Evolutionary conservation across 2,797 vertebrate species (phyloP), one percentile per base, ranked within the genome.

Genomic region (Bovichtus variegatus): DNA sequence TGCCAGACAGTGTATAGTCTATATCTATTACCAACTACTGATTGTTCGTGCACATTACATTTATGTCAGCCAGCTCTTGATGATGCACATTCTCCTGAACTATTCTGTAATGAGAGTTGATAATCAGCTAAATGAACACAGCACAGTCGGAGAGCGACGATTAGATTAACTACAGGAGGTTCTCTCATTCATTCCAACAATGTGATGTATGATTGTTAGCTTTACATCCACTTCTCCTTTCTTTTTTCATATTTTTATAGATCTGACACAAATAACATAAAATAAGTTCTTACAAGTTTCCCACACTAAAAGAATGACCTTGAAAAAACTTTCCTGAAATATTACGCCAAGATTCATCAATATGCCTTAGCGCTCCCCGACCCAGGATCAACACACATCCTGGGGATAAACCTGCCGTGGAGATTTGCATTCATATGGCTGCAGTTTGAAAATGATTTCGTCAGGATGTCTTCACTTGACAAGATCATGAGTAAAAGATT

Each of bases 401-500:
- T 9, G 13, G 38, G 62, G 82, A 78, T 77, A 71, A 84, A 84
- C 57, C 54, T 27, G 11, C 2, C 1, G 49, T 36, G 46, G 65
- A 86, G 63, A 82, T 85, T 83, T 85, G 53, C 78, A 58, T 47
- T 58, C 53, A 78, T 74, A 64, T 50, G 53, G 68, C 69, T 66
- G 63, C 57, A 21, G 77, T 61, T 71, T 78, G 31, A 50, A 71
- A 73, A 69, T 44, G 10, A 75, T 81, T 74, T 81, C 67, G 49
- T 51, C 50, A 19, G 60, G 75, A 80, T 87, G 65, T 68, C 59
- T 76, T 74, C 31, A 51, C 59, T 66, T 71, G 60, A 75, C 46
- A 50, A 58, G 68, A 71, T 71, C 41, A 71, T 23, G 47, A 69
- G 61, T 71, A 59, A 78, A 68, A 57, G 47, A 72, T 40, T n/a